These are phyloP conservation scores for Xiphias gladius DNA, from an alignment of 2,113 vertebrate genomes.

Conservation along the genomic window DNA sequence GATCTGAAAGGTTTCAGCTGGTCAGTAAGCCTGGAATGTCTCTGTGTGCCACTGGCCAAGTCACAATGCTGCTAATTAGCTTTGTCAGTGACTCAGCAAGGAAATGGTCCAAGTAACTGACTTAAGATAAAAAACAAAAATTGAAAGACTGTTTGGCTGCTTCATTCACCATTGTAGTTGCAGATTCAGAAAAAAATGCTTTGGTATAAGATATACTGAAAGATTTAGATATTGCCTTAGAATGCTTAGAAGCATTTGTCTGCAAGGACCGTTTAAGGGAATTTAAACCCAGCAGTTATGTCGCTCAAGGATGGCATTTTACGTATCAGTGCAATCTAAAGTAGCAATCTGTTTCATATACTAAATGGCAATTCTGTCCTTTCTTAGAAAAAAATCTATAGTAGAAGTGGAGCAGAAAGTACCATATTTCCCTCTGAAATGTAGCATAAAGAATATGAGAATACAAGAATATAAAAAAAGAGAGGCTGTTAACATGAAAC, in stretches of 20 bases:
- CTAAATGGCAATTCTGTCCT: not conserved
- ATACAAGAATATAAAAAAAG: no score
- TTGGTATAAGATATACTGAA: not conserved
- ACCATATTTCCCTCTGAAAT: no score
- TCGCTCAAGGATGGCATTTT: not conserved
- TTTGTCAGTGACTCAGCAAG: conserved; percentile 19
- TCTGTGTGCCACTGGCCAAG: conserved; percentile 20
- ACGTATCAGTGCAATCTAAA: not conserved
- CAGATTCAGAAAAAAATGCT: not conserved
- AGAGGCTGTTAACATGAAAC: not conserved
- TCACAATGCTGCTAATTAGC: conserved; percentile 41
- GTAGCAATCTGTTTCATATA: not conserved
- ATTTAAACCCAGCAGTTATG: not conserved
- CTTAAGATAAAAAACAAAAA: conserved; percentile 18
- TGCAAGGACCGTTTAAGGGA: not conserved
- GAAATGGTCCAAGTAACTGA: conserved; percentile 17
- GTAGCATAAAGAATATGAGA: no score
- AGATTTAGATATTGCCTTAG: not conserved
- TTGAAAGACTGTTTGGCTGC: not conserved
- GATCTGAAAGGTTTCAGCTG: conserved; percentile 40
- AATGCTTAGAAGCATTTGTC: not conserved
- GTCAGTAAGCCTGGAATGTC: conserved; percentile 11
- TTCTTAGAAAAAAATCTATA: not conserved
- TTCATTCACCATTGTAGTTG: not conserved
- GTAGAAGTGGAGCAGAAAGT: no score